These are phyloP conservation scores for Stictocephala bisonia DNA, from an alignment of 2,888 invertebrate genomes.

Conservation along the genomic window DNA sequence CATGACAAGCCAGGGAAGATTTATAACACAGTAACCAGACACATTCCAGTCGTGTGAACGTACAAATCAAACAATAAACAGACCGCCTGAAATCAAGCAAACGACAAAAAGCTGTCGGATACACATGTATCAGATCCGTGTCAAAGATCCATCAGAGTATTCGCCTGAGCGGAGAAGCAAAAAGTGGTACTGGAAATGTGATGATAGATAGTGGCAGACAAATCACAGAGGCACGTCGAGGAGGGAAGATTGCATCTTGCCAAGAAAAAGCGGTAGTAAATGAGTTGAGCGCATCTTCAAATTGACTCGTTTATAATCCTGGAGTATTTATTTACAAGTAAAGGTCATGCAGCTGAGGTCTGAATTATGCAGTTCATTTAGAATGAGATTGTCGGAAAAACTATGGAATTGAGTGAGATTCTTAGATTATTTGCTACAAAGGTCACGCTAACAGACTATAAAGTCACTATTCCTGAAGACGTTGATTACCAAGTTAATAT, in stretches of 20 bases:
- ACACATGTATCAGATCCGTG: too few species aligned
- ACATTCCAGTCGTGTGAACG: too few species aligned
- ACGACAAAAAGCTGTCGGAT: too few species aligned
- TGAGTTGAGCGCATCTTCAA: slow-evolving; percentile 21
- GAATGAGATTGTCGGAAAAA: not conserved
- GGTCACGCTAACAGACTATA: too few species aligned
- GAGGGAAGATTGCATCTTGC: not conserved
- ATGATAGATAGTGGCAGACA: not conserved
- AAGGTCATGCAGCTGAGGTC: slow-evolving; percentile 25
- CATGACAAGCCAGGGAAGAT: too few species aligned
- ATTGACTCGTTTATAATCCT: slow-evolving; percentile 18
- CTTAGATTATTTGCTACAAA: too few species aligned
- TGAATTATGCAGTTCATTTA: not conserved
- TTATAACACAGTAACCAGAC: too few species aligned
- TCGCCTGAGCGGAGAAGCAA: slow-evolving; percentile 9
- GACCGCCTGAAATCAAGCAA: too few species aligned
- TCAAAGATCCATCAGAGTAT: slow-evolving; percentile 17
- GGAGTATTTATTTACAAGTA: not conserved
- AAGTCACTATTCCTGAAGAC: too few species aligned
- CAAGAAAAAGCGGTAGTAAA: slow-evolving; percentile 11
- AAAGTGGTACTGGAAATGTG: slow-evolving; percentile 22
- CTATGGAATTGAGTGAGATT: slow-evolving; percentile 3
- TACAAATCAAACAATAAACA: too few species aligned
- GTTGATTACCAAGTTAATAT: too few species aligned
- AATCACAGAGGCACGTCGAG: slow-evolving; percentile 1